Percentiles rank a stretch among this genome's conserved stretches.
Evolutionary conservation across 1,140 invertebrate genomes (phyloP).

Genomic region (Teleopsis dalmanni): DNA sequence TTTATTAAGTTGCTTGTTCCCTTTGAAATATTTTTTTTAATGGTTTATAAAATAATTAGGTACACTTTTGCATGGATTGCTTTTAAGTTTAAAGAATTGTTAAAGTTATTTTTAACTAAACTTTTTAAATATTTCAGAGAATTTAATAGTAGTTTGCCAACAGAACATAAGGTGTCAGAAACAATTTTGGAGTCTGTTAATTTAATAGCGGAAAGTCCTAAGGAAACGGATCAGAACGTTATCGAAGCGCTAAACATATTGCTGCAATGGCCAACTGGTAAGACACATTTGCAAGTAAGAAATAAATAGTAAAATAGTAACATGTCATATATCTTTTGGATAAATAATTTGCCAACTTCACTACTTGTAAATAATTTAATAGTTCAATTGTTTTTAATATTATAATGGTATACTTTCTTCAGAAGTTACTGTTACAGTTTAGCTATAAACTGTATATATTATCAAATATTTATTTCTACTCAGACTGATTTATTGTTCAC

Average conservation of each 20-base stretch:
- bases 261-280: conserved; percentile 69
- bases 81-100: no score
- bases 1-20: neutral
- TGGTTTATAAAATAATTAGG: no score
- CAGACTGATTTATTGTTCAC: neutral
- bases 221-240: conserved; percentile 41
- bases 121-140: conserved; percentile 49
- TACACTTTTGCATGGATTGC: no score
- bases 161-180: conserved; percentile 47
- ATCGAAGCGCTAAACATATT: conserved; percentile 58
- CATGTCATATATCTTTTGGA: neutral
- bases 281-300: no score
- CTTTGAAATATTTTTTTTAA: neutral
- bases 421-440: no score
- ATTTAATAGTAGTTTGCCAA: conserved; percentile 59
- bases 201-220: conserved; percentile 47
- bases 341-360: neutral
- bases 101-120: conserved; percentile 5
- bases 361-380: no score
- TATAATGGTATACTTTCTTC: no score
- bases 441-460: no score
- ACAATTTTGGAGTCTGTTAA: conserved; percentile 54
- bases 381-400: no score
- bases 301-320: neutral
- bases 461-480: no score